These are phyloP conservation scores for Pogonomyrmex californicus DNA, from an alignment of 1,140 invertebrate species.

Conservation along the genomic window DNA sequence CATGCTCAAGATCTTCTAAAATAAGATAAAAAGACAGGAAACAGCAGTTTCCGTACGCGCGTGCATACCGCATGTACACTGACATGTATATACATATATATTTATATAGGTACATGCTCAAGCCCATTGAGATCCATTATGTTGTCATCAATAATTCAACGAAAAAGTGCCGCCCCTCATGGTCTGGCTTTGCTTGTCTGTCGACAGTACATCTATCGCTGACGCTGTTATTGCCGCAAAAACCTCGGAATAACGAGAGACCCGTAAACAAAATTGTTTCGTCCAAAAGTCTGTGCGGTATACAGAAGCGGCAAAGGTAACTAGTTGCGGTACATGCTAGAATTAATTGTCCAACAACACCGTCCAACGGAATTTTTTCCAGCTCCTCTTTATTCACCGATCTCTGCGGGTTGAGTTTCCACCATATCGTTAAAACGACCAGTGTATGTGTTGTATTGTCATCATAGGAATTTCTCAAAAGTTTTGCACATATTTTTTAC, in stretches of 20 bases:
- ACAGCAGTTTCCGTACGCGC: conserved; percentile 29
- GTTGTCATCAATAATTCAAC: conserved; percentile 78
- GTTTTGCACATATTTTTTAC: background rate
- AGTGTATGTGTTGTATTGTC: background rate
- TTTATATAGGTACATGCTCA: conserved; percentile 10
- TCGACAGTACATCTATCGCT: conserved; percentile 24
- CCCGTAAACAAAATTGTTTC: conserved; percentile 70
- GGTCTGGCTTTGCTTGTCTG: conserved; percentile 61
- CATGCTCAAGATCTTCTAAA: background rate
- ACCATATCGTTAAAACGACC: conserved; percentile 13
- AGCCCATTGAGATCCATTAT: conserved; percentile 75
- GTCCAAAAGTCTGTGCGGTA: conserved; percentile 41
- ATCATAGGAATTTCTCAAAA: background rate
- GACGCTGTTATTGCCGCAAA: conserved; percentile 12
- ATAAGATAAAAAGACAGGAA: conserved; percentile 36
- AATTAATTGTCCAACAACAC: conserved; percentile 69
- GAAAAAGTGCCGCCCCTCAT: conserved; percentile 69
- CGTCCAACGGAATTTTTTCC: conserved; percentile 50
- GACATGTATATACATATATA: background rate
- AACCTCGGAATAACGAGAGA: conserved; percentile 72
- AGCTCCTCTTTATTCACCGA: conserved; percentile 39
- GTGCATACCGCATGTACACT: conserved; percentile 64
- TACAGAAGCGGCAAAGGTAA: background rate
- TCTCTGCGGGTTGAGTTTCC: background rate
- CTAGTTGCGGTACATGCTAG: conserved; percentile 41